Conservation (phyloP, 2,797 vertebrate species). For the Rhynchotus rufescens region DNA sequence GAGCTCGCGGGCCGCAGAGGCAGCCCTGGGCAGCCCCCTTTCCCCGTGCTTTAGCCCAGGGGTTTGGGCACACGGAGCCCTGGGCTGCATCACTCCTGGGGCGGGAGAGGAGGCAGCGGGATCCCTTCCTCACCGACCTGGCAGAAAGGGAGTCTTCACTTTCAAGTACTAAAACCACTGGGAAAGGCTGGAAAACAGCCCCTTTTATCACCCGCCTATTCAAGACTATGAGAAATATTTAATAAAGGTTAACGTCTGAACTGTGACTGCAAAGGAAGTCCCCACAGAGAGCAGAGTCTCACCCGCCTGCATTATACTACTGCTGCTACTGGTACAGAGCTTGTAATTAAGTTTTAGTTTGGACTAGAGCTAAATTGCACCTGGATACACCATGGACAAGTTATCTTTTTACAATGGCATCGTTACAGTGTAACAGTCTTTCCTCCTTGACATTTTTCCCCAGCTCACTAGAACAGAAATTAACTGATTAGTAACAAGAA, state of each 20-base stretch:
- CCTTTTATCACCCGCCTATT: background rate
- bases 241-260: background rate
- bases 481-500: constrained; percentile 7
- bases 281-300: background rate
- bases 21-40: background rate
- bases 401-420: background rate
- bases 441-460: background rate
- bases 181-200: too few relatives aligned
- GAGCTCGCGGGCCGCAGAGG: background rate
- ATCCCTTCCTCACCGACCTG: background rate
- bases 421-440: background rate
- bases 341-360: background rate
- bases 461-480: background rate
- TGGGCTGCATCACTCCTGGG: background rate
- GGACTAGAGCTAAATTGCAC: background rate
- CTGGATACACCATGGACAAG: background rate
- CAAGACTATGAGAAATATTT: background rate
- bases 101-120: background rate
- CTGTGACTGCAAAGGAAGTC: background rate
- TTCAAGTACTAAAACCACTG: accelerated
- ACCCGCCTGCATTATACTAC: background rate
- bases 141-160: background rate
- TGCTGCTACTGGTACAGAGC: background rate
- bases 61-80: background rate
- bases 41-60: background rate